Conservation (phyloP, 2,113 vertebrate genomes). For the Oxygymnocypris stewartii region DNA sequence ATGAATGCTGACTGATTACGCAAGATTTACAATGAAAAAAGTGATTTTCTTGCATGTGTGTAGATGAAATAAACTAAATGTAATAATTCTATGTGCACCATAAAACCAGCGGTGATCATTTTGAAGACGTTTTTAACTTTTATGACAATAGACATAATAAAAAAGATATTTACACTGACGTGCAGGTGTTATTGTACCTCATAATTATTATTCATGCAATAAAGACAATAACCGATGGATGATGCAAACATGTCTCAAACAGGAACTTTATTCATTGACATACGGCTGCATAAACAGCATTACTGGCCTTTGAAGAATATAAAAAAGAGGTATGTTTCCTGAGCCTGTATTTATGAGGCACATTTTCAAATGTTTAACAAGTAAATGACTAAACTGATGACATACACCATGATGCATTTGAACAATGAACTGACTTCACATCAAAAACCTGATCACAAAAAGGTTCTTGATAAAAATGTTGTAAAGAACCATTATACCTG, state of each 20-base stretch:
- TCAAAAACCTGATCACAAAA: neutral
- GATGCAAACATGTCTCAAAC: neutral
- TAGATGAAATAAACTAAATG: neutral
- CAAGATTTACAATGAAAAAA: slow-evolving; percentile 6
- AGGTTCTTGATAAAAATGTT: neutral
- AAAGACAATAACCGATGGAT: neutral
- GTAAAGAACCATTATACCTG: neutral
- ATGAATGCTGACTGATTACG: neutral
- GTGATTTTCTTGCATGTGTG: neutral
- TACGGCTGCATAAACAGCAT: neutral
- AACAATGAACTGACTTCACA: neutral
- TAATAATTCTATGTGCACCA: neutral
- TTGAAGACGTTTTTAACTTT: slow-evolving; percentile 17
- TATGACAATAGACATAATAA: slow-evolving; percentile 26
- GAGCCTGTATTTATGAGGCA: slow-evolving; percentile 5
- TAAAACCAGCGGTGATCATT: neutral
- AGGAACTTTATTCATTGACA: slow-evolving; percentile 11
- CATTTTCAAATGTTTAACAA: neutral
- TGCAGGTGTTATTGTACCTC: neutral
- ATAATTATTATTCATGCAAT: neutral
- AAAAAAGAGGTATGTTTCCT: slow-evolving; percentile 27
- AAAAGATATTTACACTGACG: slow-evolving; percentile 6
- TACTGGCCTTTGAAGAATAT: neutral
- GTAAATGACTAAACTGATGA: neutral
- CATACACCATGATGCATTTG: neutral